Conservation (phyloP, 2,888 invertebrate species). For the Pristionchus exspectatus region DNA sequence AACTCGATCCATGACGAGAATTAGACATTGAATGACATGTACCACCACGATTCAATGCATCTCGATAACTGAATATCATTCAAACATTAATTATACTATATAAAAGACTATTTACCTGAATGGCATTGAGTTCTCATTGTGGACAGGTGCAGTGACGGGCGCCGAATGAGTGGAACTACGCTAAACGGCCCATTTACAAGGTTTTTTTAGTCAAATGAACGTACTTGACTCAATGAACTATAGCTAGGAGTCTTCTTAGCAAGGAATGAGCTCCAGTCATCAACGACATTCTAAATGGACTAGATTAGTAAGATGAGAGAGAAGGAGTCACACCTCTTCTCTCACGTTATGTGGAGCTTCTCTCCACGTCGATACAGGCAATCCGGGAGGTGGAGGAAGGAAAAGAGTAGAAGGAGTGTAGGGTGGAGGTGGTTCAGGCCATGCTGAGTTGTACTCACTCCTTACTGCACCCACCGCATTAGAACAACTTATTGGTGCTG, state of each 20-base stretch:
- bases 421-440: slow-evolving; percentile 54
- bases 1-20: slow-evolving; percentile 17
- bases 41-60: slow-evolving; percentile 33
- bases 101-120: slow-evolving; percentile 6
- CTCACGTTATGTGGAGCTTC: not conserved
- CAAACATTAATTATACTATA: not conserved
- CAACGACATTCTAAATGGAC: slow-evolving; percentile 28
- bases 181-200: not conserved
- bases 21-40: not conserved
- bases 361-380: slow-evolving; percentile 26
- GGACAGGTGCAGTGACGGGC: slow-evolving; percentile 30
- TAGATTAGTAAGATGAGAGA: not conserved
- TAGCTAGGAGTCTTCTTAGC: slow-evolving; percentile 20
- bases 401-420: slow-evolving; percentile 39
- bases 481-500: not conserved
- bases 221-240: not conserved
- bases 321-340: not conserved
- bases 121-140: slow-evolving; percentile 24
- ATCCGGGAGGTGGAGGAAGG: slow-evolving; percentile 21
- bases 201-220: not conserved
- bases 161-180: not conserved
- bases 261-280: slow-evolving; percentile 39
- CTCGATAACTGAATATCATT: slow-evolving; percentile 38
- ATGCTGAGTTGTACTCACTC: slow-evolving; percentile 7
- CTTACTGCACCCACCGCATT: not conserved